These are phyloP conservation scores for Apodemia mormo DNA, from an alignment of 2,888 invertebrate species.

Conservation along the genomic window DNA sequence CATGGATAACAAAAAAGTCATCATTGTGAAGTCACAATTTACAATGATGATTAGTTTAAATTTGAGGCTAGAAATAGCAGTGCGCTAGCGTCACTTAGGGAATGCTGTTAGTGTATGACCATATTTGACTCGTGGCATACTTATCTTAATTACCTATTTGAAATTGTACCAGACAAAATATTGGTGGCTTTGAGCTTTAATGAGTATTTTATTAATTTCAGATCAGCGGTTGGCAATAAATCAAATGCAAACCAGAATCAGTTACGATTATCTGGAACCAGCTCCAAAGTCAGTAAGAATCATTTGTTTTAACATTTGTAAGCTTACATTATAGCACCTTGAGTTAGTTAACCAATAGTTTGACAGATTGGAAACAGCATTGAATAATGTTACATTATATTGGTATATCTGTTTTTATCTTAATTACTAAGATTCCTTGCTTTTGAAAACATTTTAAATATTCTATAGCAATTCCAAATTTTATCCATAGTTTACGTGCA, in stretches of 20 bases:
- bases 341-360: slow-evolving; percentile 41
- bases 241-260: slow-evolving; percentile 78
- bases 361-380: slow-evolving; percentile 40
- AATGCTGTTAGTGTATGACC: no score
- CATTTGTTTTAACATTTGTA: slow-evolving; percentile 78
- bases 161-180: background rate
- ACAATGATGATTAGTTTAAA: no score
- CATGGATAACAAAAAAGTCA: no score
- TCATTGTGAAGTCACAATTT: no score
- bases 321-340: slow-evolving; percentile 65
- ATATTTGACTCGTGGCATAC: background rate
- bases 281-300: slow-evolving; percentile 99
- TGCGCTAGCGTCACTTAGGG: no score
- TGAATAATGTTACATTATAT: slow-evolving; percentile 20
- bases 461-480: background rate
- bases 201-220: slow-evolving; percentile 55
- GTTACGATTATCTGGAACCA: slow-evolving; percentile 83
- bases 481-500: background rate
- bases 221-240: slow-evolving; percentile 77
- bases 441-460: background rate
- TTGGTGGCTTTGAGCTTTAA: background rate
- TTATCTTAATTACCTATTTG: background rate
- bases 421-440: slow-evolving; percentile 1
- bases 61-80: no score
- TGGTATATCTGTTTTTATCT: slow-evolving; percentile 7